Evolutionary conservation across 2,113 vertebrate species (phyloP).

Genomic region (Seriola rivoliana): DNA sequence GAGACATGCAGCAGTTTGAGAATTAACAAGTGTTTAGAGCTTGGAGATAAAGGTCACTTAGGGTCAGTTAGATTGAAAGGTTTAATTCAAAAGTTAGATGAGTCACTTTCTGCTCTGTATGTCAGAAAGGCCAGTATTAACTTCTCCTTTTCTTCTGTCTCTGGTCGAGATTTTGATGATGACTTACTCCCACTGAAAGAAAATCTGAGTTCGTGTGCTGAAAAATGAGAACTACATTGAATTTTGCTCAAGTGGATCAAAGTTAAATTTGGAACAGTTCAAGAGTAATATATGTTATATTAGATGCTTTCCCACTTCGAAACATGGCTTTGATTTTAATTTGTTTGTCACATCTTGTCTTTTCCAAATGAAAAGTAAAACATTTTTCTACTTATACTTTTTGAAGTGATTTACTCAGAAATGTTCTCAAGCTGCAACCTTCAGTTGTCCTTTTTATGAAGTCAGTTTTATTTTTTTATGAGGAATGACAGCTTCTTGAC

Average conservation of each 20-base stretch:
- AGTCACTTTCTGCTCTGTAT: too few species aligned
- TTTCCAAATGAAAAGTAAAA: neutral
- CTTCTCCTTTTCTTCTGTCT: neutral
- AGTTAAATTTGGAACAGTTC: neutral
- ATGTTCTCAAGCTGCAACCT: neutral
- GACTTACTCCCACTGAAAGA: neutral
- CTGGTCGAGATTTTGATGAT: neutral
- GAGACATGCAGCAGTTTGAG: neutral
- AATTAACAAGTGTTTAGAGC: neutral
- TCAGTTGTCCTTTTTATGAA: conserved; percentile 8
- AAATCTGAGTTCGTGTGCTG: neutral
- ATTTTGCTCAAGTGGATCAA: neutral
- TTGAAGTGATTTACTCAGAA: neutral
- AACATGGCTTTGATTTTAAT: neutral
- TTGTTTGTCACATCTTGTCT: neutral
- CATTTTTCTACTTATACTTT: neutral
- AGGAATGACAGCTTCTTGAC: conserved; percentile 11
- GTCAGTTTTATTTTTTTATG: neutral
- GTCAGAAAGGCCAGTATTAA: neutral
- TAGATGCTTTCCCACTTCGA: neutral
- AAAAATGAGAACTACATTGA: neutral
- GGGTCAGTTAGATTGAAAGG: neutral
- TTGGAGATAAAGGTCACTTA: neutral
- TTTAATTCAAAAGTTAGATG: neutral
- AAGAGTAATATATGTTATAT: neutral